These are phyloP conservation scores for Osedax frankpressi DNA, from an alignment of 2,888 invertebrate species.

Conservation along the genomic window DNA sequence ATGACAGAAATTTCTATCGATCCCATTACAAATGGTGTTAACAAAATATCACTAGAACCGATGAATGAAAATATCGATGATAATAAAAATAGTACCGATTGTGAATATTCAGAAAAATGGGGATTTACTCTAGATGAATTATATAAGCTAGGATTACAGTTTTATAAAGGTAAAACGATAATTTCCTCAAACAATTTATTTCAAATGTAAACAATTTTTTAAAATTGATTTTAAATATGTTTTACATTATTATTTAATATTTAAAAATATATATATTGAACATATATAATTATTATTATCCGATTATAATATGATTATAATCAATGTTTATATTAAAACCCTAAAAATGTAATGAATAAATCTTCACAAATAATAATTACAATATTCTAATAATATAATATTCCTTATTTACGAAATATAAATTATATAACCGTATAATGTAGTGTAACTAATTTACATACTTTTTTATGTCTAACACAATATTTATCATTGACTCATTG, in stretches of 20 bases:
- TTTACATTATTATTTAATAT: not conserved
- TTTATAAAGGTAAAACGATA: conserved; percentile 70
- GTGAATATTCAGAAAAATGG: conserved; percentile 30
- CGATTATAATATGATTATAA: no score
- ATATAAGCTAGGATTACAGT: conserved; percentile 73
- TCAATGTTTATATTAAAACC: no score
- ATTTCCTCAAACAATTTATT: not conserved
- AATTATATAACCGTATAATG: no score
- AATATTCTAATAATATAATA: no score
- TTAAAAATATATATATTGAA: not conserved
- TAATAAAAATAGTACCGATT: conserved; percentile 1
- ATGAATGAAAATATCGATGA: not conserved
- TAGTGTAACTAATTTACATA: no score
- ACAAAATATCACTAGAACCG: not conserved
- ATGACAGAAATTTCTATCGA: conserved; percentile 1
- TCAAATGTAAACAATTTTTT: not conserved
- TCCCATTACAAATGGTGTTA: conserved; percentile 4
- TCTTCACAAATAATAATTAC: no score
- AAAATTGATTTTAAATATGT: not conserved
- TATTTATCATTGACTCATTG: no score
- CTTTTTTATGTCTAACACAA: no score
- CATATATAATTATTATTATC: no score
- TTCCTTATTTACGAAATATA: no score
- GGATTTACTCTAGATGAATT: conserved; percentile 58
- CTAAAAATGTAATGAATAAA: no score